Evolutionary conservation across 2,113 vertebrate genomes (phyloP).

Genomic region (Naja naja): DNA sequence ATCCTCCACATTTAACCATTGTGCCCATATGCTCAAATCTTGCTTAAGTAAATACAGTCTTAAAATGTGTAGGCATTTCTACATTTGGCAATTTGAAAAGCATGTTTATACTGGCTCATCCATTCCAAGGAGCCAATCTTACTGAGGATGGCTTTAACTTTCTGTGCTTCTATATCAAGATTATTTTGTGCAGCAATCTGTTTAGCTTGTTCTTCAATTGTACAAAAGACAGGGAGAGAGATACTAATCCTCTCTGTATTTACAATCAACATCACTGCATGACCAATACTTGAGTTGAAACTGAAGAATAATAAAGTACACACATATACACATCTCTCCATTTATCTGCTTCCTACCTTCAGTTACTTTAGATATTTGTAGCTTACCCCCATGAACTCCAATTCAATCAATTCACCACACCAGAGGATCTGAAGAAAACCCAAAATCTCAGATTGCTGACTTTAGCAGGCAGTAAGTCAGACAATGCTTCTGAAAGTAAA

Average conservation of each 20-base stretch:
- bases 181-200: background rate
- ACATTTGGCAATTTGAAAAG: background rate
- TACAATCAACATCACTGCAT: background rate
- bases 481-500: background rate
- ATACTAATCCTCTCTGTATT: background rate
- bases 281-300: background rate
- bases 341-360: background rate
- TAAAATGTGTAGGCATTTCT: background rate
- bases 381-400: background rate
- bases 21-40: background rate
- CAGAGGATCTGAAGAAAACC: background rate
- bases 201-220: background rate
- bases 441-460: background rate
- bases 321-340: background rate
- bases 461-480: background rate
- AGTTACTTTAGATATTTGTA: background rate
- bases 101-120: background rate
- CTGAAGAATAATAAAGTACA: background rate
- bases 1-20: background rate
- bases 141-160: background rate
- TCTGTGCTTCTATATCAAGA: background rate
- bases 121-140: background rate
- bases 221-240: background rate
- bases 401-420: background rate
- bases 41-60: background rate